phyloP scores from a whole-genome alignment of 2,888 invertebrate species.

The Dynastes grantii region DNA sequence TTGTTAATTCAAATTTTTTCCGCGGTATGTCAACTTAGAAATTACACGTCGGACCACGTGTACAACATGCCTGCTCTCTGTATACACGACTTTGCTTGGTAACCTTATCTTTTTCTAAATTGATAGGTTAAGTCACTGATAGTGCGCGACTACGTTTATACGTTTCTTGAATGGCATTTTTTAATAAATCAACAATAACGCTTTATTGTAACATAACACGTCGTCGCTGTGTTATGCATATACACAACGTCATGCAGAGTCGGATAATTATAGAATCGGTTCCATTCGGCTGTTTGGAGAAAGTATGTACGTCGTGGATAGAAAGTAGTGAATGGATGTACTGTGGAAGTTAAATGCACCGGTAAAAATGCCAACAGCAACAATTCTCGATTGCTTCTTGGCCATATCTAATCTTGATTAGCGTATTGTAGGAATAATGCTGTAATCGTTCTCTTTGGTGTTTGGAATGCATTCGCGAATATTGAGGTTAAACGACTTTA shows the following conservation, averaged over 20 bases:
- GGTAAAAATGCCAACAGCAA: not conserved
- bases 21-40: conserved; percentile 24
- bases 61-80: not conserved
- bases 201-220: not conserved
- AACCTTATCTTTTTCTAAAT: conserved; percentile 36
- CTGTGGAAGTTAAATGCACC: conserved; percentile 3
- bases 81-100: conserved; percentile 9
- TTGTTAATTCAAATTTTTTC: conserved; percentile 21
- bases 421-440: not conserved
- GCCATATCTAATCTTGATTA: not conserved
- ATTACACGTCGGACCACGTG: conserved; percentile 38
- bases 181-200: not conserved
- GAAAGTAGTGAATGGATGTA: conserved; percentile 1
- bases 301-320: conserved; percentile 9
- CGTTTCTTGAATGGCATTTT: conserved; percentile 16
- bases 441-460: not conserved
- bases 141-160: conserved; percentile 17
- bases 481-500: conserved; percentile 32
- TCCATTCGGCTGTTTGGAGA: conserved; percentile 19
- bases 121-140: conserved; percentile 34
- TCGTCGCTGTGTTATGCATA: not conserved
- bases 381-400: not conserved
- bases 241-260: not conserved
- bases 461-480: conserved; percentile 1
- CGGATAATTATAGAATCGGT: not conserved